Evolutionary conservation across 1,140 invertebrate species (phyloP), one percentile per base, ranked within the genome.

Genomic region (Drosophila ogumai): DNA sequence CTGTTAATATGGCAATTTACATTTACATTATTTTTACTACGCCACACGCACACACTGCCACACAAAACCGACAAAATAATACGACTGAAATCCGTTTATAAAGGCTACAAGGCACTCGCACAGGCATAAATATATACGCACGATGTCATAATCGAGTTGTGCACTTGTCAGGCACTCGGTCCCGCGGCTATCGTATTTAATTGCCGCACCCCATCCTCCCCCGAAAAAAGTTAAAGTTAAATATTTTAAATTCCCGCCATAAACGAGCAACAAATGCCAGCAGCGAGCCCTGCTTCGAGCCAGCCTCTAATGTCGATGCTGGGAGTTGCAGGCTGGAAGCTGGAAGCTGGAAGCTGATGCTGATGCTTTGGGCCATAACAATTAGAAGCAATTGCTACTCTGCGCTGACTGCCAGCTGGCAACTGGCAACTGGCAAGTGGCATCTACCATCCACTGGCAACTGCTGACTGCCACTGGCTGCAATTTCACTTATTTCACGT

Each of bases 311-410:
- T 43, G 31, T 15, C 15, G 59, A 52, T 58, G 17, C 50, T 36
- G 50, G 32, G 12, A 36, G 50, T 32, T 34, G 32, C 17, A 3
- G 34, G 7, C 17, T 36, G 32, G 17, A 10, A 47, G 22, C 50
- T 54, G 50, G 17, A 8, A 36, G 31, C 50, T 54, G 50, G 31
- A 22, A 12, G 59, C 55, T 74, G 34, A 60, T 61, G 76, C 64
- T 71, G 55, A 38, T 56, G 60, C 76, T 65, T n/a, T 57, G 36
- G 76, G 84, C 77, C 74, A 79, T 79, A 74, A 84, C 84, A 85
- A 88, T 88, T 88, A 90, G 84, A 79, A 90, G 81, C 84, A 90
- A 90, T 90, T 90, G 85, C 84, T 84, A 84, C 85, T 81, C 58
- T 40, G 32, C 58, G 59, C 79, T 66, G 56, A 68, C 64, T 72